Conservation (phyloP, 2,888 invertebrate species). For the Papilio gigon region DNA sequence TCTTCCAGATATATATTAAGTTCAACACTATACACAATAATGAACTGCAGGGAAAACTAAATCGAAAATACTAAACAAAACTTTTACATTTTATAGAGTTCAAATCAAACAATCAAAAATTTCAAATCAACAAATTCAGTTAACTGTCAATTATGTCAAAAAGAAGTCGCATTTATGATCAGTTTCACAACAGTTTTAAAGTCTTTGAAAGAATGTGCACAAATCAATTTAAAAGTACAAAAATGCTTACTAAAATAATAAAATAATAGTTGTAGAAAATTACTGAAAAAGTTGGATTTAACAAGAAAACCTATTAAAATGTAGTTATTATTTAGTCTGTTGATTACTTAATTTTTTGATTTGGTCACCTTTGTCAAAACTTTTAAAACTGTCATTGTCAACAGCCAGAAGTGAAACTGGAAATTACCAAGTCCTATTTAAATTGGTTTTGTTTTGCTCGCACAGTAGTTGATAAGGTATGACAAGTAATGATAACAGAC, state of each 20-base stretch:
- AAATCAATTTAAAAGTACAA: background rate
- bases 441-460: background rate
- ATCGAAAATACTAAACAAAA: constrained; percentile 2
- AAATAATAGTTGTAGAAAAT: too few relatives aligned
- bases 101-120: constrained; percentile 28
- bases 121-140: constrained; percentile 31
- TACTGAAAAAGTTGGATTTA: too few relatives aligned
- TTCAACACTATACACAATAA: background rate
- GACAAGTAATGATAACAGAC: constrained; percentile 13
- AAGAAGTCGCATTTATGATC: background rate
- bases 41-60: background rate
- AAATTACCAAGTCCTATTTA: background rate
- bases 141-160: constrained; percentile 36
- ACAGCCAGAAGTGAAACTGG: background rate
- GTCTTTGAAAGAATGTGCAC: background rate
- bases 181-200: background rate
- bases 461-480: constrained; percentile 8
- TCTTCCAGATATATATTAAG: background rate
- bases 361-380: too few relatives aligned
- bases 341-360: background rate
- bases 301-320: too few relatives aligned
- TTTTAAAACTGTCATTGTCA: too few relatives aligned
- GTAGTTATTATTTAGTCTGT: too few relatives aligned
- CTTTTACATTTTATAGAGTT: constrained; percentile 1
- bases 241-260: background rate